phyloP scores from a whole-genome alignment of 2,888 invertebrate species.

The Cinara cedri region DNA sequence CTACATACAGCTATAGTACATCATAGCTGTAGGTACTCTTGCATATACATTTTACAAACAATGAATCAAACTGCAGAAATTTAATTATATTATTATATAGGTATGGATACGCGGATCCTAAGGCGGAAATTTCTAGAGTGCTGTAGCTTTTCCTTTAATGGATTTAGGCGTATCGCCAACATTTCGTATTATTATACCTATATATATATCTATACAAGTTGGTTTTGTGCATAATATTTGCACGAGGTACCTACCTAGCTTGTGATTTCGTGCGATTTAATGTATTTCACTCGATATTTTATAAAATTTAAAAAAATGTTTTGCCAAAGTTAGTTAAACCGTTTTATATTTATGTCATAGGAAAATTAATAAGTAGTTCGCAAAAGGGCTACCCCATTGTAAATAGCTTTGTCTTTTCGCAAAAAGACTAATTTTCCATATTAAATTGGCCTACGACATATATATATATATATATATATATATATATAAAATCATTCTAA shows the following conservation, averaged over 20 bases:
- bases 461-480: too few relatives aligned
- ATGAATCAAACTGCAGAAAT: not conserved
- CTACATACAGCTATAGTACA: too few relatives aligned
- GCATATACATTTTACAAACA: constrained; percentile 63
- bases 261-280: not conserved
- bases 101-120: too few relatives aligned
- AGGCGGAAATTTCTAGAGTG: constrained; percentile 37
- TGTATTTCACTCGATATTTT: not conserved
- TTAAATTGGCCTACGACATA: too few relatives aligned
- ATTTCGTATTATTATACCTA: constrained; percentile 2
- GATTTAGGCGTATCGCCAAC: constrained; percentile 33
- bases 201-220: too few relatives aligned
- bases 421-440: too few relatives aligned
- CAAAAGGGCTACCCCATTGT: too few relatives aligned
- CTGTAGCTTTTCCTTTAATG: constrained; percentile 29
- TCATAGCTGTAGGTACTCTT: constrained; percentile 60
- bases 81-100: not conserved
- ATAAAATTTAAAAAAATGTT: not conserved
- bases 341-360: too few relatives aligned
- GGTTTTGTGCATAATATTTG: not conserved
- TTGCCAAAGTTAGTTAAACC: not conserved
- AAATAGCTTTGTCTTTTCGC: too few relatives aligned
- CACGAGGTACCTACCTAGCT: not conserved
- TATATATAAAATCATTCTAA: too few relatives aligned
- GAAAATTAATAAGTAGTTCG: too few relatives aligned